Conservation (phyloP, 2,888 invertebrate genomes). For the Lucinisca nassula region DNA sequence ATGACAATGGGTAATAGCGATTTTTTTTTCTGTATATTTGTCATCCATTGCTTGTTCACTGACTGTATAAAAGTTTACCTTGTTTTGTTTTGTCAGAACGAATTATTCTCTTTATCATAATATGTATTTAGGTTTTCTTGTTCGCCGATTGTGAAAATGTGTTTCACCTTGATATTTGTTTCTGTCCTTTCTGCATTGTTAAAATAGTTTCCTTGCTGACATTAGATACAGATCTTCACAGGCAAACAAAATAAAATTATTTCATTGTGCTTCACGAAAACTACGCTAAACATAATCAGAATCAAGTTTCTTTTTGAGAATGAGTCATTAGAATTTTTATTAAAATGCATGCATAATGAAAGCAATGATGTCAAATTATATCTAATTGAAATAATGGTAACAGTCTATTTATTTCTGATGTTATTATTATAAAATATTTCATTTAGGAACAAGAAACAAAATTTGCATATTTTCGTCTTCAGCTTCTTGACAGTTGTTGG, state of each 20-base stretch:
- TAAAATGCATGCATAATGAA: not conserved
- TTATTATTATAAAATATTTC: no score
- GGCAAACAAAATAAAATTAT: not conserved
- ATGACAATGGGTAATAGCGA: no score
- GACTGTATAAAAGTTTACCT: not conserved
- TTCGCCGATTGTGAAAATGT: not conserved
- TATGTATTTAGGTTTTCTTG: not conserved
- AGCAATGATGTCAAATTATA: not conserved
- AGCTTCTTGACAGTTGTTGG: no score
- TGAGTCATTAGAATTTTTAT: not conserved
- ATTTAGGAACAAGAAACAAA: no score
- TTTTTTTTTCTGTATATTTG: no score
- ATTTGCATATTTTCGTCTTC: no score
- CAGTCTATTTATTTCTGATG: no score
- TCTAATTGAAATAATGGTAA: not conserved
- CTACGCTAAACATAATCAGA: not conserved
- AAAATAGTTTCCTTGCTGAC: not conserved
- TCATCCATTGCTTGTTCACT: not conserved
- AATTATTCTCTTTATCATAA: no score
- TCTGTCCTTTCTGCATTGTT: not conserved
- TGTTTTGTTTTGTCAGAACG: not conserved
- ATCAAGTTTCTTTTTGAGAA: not conserved
- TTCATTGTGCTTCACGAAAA: not conserved
- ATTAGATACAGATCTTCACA: not conserved
- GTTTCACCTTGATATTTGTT: not conserved